Evolutionary conservation across 37 sponge, comb jelly and placozoan genomes (phyloP), one percentile per base, ranked within the genome.

Genomic region (Amphimedon queenslandica): DNA sequence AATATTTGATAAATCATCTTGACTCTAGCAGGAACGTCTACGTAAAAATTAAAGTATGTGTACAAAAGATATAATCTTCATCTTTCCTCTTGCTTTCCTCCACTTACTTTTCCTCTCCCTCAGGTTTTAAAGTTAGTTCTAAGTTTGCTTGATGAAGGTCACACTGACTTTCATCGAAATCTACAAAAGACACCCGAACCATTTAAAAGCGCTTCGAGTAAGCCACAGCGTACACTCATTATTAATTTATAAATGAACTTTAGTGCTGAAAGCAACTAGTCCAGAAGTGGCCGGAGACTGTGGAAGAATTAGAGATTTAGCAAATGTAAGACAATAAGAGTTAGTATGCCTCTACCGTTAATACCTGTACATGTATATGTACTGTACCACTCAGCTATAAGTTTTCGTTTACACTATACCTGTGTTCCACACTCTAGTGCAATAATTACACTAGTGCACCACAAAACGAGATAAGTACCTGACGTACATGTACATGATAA

Each of bases 281-380:
- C 40, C 78, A 18, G 65, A 72, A 56, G 31, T 90, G 37, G 58
- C 75, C 4, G 71, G 67, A 8, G 91, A 90, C 51, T 84, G 85
- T 78, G 82, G 79, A n/a, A 67, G 86, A 39, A 90, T 90, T 36
- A 84, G 91, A 69, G 82, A 82, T 33, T 47, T 88, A 60, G 78
- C 82, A 18, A 82, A 77, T 61, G 88, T 87, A 33, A 75, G 76
- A 64, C 51, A 47, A 18, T 18, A 47, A 18, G 13, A 11, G 23
- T 5, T 6, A 42, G 40, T 2, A n/a, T n/a, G n/a, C n/a, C n/a
- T n/a, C n/a, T n/a, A n/a, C n/a, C n/a, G n/a, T n/a, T 2, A 56
- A 21, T 58, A 13, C 11, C 4, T 23, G 23, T 29, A 37, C 57
- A 3, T 80, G 73, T 80, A 67, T 36, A 42, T 67, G 11, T 18